These are phyloP conservation scores for Chlamydotis undulata DNA, from an alignment of 2,113 vertebrate genomes.

Conservation along the genomic window DNA sequence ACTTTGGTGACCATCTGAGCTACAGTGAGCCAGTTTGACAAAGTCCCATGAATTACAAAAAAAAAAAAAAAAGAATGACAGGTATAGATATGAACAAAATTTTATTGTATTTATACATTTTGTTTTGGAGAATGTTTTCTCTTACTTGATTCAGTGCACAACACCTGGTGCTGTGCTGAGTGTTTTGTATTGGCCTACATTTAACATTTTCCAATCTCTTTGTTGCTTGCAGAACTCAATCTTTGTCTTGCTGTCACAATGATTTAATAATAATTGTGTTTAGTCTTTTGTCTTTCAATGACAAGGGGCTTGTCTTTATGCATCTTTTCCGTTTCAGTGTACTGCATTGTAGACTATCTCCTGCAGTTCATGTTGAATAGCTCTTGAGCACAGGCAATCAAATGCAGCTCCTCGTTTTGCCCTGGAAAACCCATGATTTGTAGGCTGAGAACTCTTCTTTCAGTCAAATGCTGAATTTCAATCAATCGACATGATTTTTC, in stretches of 20 bases:
- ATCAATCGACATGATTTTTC: neutral
- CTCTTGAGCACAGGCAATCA: neutral
- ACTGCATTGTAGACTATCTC: neutral
- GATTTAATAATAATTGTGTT: constrained; percentile 18
- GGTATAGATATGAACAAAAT: neutral
- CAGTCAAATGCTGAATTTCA: neutral
- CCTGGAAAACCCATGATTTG: neutral
- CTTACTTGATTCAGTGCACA: neutral
- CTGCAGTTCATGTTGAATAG: neutral
- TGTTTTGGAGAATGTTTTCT: neutral
- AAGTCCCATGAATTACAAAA: neutral
- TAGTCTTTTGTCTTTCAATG: constrained; percentile 12
- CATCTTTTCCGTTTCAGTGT: neutral
- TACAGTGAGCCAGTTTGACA: neutral
- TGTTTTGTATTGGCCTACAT: neutral
- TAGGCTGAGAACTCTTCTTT: neutral
- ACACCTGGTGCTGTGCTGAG: neutral
- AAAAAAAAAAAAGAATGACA: neutral
- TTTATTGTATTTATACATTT: neutral
- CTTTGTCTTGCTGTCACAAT: neutral
- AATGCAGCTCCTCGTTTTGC: neutral
- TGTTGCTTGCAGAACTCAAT: neutral
- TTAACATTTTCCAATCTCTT: neutral
- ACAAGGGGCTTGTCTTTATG: neutral
- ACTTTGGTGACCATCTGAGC: neutral